Evolutionary conservation across 2,113 vertebrate genomes (phyloP).

Genomic region (Aegithalos caudatus): DNA sequence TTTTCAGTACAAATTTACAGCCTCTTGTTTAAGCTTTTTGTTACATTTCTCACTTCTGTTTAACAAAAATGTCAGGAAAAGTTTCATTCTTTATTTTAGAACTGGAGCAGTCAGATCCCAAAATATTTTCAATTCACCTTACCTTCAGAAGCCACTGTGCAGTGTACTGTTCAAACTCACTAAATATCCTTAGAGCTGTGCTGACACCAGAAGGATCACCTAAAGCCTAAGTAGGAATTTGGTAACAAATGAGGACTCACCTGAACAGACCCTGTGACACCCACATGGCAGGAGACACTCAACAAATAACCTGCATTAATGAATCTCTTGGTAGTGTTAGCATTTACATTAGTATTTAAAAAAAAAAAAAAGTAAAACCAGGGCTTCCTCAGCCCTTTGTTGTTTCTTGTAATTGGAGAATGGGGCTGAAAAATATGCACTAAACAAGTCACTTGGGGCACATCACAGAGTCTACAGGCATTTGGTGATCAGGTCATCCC

Average conservation of each 20-base stretch:
- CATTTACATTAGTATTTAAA: background rate
- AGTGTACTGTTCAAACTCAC: background rate
- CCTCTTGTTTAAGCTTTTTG: background rate
- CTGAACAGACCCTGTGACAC: background rate
- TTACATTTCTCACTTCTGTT: background rate
- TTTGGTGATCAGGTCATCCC: background rate
- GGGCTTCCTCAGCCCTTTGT: background rate
- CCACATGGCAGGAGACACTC: background rate
- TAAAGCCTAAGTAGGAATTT: background rate
- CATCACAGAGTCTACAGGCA: fast-evolving
- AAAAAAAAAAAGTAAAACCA: background rate
- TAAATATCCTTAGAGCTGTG: background rate
- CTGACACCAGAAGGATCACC: background rate
- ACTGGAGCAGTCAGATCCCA: fast-evolving
- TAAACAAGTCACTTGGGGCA: background rate
- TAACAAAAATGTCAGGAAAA: background rate
- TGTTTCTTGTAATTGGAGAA: background rate
- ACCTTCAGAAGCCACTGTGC: background rate
- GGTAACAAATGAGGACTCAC: background rate
- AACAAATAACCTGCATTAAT: background rate
- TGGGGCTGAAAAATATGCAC: background rate
- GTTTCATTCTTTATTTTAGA: background rate
- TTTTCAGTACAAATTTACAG: background rate
- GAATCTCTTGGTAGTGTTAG: background rate
- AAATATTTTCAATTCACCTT: background rate